phyloP scores from a whole-genome alignment of 1,140 invertebrate species.

The Pemphigus obesinymphae region DNA sequence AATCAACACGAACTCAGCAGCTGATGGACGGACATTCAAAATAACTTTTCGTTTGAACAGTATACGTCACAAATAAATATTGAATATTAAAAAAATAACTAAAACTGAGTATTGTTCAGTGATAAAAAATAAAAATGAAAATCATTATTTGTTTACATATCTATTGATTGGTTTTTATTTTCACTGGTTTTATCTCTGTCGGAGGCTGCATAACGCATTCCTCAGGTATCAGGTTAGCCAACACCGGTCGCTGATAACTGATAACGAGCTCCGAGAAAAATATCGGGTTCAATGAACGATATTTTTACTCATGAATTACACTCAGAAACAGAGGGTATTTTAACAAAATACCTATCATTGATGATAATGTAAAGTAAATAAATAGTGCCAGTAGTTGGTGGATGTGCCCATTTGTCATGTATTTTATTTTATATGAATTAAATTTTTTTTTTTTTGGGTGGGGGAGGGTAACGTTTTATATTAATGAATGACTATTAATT shows the following conservation, averaged over 20 bases:
- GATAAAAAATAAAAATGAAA: not conserved
- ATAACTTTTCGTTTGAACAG: not conserved
- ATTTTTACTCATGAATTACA: no score
- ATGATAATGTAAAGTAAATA: no score
- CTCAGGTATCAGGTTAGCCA: conserved; percentile 39
- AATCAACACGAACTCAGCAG: not conserved
- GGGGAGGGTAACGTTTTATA: no score
- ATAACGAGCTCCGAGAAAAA: no score
- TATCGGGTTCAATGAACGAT: no score
- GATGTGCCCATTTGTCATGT: no score
- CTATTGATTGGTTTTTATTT: conserved; percentile 30
- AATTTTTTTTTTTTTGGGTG: no score
- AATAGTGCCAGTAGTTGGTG: no score
- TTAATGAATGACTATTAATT: no score
- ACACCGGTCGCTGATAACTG: not conserved
- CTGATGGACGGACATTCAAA: not conserved
- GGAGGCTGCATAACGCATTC: conserved; percentile 36
- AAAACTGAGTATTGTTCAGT: not conserved
- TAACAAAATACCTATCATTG: no score
- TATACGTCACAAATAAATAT: not conserved
- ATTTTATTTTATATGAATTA: no score
- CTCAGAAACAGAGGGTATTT: no score
- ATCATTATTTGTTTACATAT: conserved; percentile 18
- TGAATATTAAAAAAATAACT: not conserved
- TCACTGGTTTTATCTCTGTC: conserved; percentile 23